These are phyloP conservation scores for Raphicerus campestris DNA, from an alignment of 2,113 vertebrate genomes.

Conservation along the genomic window DNA sequence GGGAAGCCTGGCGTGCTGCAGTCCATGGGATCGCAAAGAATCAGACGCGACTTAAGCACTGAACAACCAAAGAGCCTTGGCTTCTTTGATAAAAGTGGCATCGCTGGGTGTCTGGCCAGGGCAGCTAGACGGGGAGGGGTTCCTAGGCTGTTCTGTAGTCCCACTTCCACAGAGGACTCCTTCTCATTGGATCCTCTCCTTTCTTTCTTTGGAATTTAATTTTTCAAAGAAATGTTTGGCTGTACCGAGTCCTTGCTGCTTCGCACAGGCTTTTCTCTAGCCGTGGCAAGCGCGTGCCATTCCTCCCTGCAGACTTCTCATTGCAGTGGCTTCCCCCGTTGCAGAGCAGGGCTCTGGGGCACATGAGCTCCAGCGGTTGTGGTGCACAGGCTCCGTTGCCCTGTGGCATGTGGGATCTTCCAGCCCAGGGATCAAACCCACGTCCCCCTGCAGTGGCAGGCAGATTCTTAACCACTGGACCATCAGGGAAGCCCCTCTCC, in stretches of 20 bases:
- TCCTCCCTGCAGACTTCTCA: background rate
- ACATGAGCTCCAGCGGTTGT: background rate
- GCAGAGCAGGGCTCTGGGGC: background rate
- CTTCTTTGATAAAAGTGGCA: background rate
- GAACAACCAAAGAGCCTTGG: background rate
- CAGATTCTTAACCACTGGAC: background rate
- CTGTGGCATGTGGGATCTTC: background rate
- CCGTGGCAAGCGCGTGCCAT: fast-evolving
- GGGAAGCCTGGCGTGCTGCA: background rate
- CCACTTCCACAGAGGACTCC: background rate
- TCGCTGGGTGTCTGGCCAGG: background rate
- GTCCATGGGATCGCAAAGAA: background rate
- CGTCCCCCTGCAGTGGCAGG: background rate
- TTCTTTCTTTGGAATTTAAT: background rate
- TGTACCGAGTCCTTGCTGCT: background rate
- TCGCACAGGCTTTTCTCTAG: background rate
- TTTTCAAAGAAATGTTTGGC: background rate
- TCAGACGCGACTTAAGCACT: background rate
- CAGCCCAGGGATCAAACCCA: background rate
- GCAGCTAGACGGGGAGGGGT: too few relatives aligned
- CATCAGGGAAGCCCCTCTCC: background rate
- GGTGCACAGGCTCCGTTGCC: background rate
- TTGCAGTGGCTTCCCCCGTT: background rate
- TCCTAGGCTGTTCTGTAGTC: background rate
- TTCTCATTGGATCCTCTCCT: background rate